Evolutionary conservation across 2,797 vertebrate genomes (phyloP).

Genomic region (Megaceryle alcyon): DNA sequence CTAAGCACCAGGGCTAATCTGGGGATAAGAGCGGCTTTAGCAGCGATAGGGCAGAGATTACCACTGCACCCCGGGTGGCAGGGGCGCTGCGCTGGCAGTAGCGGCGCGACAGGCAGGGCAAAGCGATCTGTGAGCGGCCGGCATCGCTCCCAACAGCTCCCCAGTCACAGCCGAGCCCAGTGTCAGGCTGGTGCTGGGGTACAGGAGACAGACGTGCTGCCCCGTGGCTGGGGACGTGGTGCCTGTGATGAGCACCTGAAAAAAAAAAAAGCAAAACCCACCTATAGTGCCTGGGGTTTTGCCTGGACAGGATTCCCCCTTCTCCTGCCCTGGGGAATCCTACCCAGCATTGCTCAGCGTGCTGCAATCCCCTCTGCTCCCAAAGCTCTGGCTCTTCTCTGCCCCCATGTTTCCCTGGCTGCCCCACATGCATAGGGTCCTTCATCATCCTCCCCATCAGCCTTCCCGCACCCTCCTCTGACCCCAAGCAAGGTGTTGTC

Average conservation of each 20-base stretch:
- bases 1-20: constrained; percentile 16
- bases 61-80: not conserved
- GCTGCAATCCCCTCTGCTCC: accelerated
- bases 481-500: not conserved
- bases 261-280: not conserved
- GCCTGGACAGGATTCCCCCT: not conserved
- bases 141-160: not conserved
- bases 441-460: not conserved
- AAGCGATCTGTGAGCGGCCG: accelerated
- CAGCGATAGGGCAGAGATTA: constrained; percentile 45
- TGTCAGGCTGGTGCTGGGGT: accelerated
- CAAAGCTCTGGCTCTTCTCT: not conserved
- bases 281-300: not conserved
- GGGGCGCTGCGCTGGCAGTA: not conserved
- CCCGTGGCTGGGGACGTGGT: accelerated
- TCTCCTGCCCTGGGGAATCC: not conserved
- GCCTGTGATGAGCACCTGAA: not conserved
- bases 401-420: not conserved
- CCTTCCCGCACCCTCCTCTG: not conserved
- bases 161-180: accelerated
- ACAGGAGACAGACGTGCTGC: accelerated
- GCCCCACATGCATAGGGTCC: accelerated
- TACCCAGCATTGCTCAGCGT: not conserved
- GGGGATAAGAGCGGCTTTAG: constrained; percentile 42
- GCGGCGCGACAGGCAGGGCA: not conserved